Conservation (phyloP, 2,888 invertebrate genomes). For the Chloroclysta siterata region DNA sequence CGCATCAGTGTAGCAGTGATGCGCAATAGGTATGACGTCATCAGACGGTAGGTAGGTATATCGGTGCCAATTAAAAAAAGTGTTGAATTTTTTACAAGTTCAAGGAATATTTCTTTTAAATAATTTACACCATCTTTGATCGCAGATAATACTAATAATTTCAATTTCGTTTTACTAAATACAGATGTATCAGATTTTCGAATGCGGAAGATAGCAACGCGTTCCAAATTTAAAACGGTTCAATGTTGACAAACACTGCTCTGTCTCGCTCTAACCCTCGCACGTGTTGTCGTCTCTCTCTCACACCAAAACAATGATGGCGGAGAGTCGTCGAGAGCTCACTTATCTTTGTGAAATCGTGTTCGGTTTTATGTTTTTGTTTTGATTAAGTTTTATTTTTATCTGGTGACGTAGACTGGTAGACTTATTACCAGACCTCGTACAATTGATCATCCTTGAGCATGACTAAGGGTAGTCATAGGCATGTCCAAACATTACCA, state of each 20-base stretch:
- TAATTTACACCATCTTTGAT: too few species aligned
- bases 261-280: constrained; percentile 47
- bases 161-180: too few species aligned
- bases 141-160: too few species aligned
- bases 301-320: constrained; percentile 42
- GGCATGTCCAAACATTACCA: neutral
- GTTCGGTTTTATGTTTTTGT: constrained; percentile 26
- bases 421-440: neutral
- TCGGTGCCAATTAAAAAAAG: constrained; percentile 14
- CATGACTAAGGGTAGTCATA: neutral
- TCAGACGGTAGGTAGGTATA: constrained; percentile 7
- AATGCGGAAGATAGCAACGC: constrained; percentile 43
- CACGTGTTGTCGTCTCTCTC: constrained; percentile 43
- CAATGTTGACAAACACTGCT: constrained; percentile 71
- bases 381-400: constrained; percentile 27
- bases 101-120: too few species aligned
- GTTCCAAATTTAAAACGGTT: constrained; percentile 64
- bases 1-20: constrained; percentile 39
- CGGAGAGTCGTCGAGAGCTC: constrained; percentile 32
- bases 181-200: constrained; percentile 21
- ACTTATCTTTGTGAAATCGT: constrained; percentile 29
- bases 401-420: neutral
- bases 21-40: constrained; percentile 42
- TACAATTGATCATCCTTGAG: neutral
- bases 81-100: neutral